Conservation (phyloP, 2,113 vertebrate species). For the Caranx ignobilis region DNA sequence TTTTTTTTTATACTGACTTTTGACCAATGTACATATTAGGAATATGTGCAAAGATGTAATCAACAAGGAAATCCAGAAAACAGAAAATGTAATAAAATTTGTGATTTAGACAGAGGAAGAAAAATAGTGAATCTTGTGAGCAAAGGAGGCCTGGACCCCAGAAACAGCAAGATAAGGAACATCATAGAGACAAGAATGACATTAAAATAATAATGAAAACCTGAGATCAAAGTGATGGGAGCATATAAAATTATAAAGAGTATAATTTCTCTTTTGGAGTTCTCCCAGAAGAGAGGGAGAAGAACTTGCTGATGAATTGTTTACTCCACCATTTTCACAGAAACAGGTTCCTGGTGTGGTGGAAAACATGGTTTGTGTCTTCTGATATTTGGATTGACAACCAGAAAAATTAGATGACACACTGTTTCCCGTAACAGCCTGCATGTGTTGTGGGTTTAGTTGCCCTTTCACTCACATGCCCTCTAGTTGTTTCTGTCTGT, state of each 20-base stretch:
- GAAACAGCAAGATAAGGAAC: not conserved
- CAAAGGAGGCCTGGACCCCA: no score
- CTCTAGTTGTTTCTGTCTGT: constrained; percentile 1
- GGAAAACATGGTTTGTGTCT: not conserved
- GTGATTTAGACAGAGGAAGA: not conserved
- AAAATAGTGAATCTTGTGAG: not conserved
- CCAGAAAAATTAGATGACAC: not conserved
- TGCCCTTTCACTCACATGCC: not conserved
- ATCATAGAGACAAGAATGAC: not conserved
- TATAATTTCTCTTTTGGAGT: no score
- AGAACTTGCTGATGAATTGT: constrained; percentile 48
- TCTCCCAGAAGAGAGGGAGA: not conserved
- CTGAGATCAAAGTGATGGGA: no score
- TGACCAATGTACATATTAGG: not conserved
- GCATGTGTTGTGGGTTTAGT: constrained; percentile 24
- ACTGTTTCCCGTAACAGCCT: not conserved
- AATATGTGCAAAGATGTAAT: not conserved
- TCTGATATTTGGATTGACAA: constrained; percentile 40
- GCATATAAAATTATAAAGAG: no score
- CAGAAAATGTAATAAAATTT: not conserved
- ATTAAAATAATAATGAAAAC: no score
- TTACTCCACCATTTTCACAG: constrained; percentile 2
- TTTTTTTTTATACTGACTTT: not conserved
- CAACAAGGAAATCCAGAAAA: not conserved
- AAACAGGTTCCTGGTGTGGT: constrained; percentile 18